These are phyloP conservation scores for Muricea muricata DNA, from an alignment of 92 coral and sea anemone species.

Conservation along the genomic window DNA sequence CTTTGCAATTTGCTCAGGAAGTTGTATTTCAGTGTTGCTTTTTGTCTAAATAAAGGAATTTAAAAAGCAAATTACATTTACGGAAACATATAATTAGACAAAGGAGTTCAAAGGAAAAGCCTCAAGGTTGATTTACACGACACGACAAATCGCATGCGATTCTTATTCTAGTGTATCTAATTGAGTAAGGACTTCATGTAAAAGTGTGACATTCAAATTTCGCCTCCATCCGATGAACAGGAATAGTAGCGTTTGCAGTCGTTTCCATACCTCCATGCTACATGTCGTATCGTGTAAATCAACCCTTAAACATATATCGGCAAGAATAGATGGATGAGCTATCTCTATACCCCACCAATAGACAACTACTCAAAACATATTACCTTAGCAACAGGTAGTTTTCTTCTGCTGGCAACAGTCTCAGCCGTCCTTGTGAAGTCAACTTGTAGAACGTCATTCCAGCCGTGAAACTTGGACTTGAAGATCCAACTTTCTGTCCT, in stretches of 20 bases:
- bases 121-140: too few species aligned
- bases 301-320: too few species aligned
- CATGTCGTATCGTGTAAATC: too few species aligned
- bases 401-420: constrained; percentile 80
- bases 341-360: too few species aligned
- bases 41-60: not conserved
- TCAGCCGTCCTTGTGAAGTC: constrained; percentile 98
- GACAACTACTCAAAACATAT: not conserved
- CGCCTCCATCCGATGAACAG: too few species aligned
- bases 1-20: constrained; percentile 47
- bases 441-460: constrained; percentile 98
- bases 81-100: not conserved
- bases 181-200: too few species aligned
- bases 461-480: constrained; percentile 92
- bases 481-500: constrained; percentile 99
- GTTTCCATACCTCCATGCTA: too few species aligned
- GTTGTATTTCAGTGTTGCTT: constrained; percentile 31
- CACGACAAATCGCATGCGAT: too few species aligned
- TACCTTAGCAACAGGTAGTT: constrained; percentile 86
- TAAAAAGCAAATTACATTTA: not conserved
- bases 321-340: too few species aligned
- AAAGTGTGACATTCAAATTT: too few species aligned
- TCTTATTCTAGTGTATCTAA: too few species aligned
- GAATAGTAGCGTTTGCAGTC: too few species aligned
- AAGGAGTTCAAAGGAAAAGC: not conserved